Percentiles rank a stretch among this genome's conserved stretches.
Conservation (phyloP, 1,140 invertebrate genomes). For the Notospermus geniculatus region DNA sequence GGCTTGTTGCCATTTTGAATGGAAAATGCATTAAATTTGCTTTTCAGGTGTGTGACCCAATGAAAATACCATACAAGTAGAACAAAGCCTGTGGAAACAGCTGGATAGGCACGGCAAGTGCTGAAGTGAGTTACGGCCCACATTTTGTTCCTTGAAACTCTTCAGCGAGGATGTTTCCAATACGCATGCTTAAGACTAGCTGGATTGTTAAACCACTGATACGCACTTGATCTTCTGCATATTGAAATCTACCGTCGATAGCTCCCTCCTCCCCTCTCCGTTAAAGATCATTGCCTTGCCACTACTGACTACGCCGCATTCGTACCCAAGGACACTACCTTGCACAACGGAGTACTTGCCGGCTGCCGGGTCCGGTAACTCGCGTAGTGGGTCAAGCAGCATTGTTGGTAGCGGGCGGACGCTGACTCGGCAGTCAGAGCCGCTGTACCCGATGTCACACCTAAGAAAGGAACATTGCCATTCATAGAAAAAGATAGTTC, state of each 20-base stretch:
- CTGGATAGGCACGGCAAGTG: too few species aligned
- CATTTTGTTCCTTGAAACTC: too few species aligned
- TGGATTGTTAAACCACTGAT: not conserved
- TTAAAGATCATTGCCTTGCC: conserved; percentile 57
- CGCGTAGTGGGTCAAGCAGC: conserved; percentile 50
- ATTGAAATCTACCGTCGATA: conserved; percentile 55
- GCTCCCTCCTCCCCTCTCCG: conserved; percentile 39
- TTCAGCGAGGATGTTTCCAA: too few species aligned
- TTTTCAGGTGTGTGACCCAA: too few species aligned
- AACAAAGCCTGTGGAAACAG: too few species aligned
- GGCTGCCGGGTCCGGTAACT: conserved; percentile 20
- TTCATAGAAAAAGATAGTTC: not conserved
- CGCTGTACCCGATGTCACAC: conserved; percentile 57
- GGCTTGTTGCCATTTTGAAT: too few species aligned
- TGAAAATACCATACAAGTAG: too few species aligned
- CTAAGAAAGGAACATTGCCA: conserved; percentile 34
- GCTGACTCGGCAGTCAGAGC: conserved; percentile 42
- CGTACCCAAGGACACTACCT: conserved; percentile 46
- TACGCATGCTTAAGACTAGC: conserved; percentile 2
- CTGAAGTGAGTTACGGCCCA: too few species aligned
- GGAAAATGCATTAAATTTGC: too few species aligned
- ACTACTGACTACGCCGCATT: conserved; percentile 54
- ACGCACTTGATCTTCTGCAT: too few species aligned
- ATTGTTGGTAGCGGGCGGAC: conserved; percentile 40
- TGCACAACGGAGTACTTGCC: conserved; percentile 28